Conservation (phyloP, 2,888 invertebrate genomes). For the Beris morrisii region DNA sequence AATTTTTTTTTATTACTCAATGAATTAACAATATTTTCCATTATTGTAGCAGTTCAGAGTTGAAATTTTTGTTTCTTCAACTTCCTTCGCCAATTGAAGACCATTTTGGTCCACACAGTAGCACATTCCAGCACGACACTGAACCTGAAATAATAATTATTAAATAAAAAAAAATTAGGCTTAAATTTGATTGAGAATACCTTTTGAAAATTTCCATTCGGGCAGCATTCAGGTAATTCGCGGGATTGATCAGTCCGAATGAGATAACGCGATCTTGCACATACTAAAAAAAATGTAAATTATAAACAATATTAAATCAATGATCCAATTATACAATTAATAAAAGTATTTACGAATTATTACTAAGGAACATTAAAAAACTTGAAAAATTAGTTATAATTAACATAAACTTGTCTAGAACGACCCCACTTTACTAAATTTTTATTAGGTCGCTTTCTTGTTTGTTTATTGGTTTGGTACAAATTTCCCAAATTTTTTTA, state of each 20-base stretch:
- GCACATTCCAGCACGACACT: conserved; percentile 65
- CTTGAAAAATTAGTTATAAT: no score
- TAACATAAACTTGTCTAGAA: no score
- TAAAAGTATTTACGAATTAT: no score
- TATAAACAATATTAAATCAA: neutral
- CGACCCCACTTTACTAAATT: no score
- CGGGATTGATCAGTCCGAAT: conserved; percentile 53
- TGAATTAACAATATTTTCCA: conserved; percentile 2
- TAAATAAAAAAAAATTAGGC: no score
- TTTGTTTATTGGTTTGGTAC: no score
- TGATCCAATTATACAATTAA: neutral
- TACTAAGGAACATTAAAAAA: no score
- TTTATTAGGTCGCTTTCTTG: no score
- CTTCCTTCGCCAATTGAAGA: conserved; percentile 55
- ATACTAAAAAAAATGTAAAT: conserved; percentile 59
- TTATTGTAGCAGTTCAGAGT: conserved; percentile 15
- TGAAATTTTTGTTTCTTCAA: neutral
- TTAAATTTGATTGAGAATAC: conserved; percentile 33
- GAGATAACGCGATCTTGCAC: conserved; percentile 60
- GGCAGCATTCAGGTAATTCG: conserved; percentile 62
- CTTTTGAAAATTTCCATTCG: conserved; percentile 65
- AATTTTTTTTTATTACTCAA: no score
- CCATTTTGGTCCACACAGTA: conserved; percentile 67
- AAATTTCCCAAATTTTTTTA: no score
- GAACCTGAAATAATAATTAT: conserved; percentile 49